Conservation (phyloP, 2,888 invertebrate genomes). For the Leucania comma region DNA sequence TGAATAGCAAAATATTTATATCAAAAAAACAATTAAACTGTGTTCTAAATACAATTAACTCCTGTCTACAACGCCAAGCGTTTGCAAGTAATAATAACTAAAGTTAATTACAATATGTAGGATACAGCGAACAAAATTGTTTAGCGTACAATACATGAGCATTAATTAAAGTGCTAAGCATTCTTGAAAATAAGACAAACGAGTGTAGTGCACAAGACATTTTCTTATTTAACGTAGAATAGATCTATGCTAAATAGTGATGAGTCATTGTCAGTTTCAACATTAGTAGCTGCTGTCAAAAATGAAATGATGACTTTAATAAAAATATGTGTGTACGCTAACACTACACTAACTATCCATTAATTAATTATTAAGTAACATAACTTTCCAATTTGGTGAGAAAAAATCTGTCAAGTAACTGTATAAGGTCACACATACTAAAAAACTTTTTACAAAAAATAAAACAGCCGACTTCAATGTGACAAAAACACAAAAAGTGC, state of each 20-base stretch:
- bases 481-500: no score
- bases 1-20: not conserved
- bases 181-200: slow-evolving; percentile 60
- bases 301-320: not conserved
- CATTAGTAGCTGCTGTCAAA: slow-evolving; percentile 24
- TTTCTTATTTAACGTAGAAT: slow-evolving; percentile 59
- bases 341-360: no score
- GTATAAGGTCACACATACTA: no score
- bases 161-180: slow-evolving; percentile 32
- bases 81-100: slow-evolving; percentile 18
- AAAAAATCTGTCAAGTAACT: no score
- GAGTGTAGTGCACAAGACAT: slow-evolving; percentile 61
- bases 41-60: slow-evolving; percentile 4
- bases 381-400: no score
- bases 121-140: slow-evolving; percentile 13
- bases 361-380: no score
- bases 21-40: not conserved
- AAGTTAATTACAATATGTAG: slow-evolving; percentile 25
- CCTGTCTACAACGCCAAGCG: slow-evolving; percentile 6
- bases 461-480: no score
- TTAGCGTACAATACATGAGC: slow-evolving; percentile 31
- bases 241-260: slow-evolving; percentile 49
- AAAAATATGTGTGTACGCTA: not conserved
- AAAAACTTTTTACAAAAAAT: no score
- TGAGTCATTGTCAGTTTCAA: slow-evolving; percentile 69